Conservation (phyloP, 2,797 vertebrate genomes). For the Microcaecilia unicolor region DNA sequence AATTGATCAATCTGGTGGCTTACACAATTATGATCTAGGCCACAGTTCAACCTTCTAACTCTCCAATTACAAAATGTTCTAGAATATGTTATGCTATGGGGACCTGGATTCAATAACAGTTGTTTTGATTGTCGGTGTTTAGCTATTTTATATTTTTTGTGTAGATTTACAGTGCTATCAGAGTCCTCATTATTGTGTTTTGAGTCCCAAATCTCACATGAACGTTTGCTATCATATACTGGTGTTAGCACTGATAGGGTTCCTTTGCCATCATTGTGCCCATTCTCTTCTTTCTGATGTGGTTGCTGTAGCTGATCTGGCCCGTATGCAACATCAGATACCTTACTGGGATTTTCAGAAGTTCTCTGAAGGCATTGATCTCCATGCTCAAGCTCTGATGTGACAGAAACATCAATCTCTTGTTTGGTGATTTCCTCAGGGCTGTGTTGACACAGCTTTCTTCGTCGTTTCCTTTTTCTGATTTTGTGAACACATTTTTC, state of each 20-base stretch:
- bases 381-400: conserved; percentile 13
- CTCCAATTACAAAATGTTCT: conserved; percentile 32
- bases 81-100: conserved; percentile 21
- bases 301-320: conserved; percentile 13
- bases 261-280: conserved; percentile 7
- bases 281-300: conserved; percentile 3
- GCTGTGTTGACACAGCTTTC: conserved; percentile 40
- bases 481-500: conserved; percentile 48
- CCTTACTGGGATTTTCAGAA: conserved; percentile 14
- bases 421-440: conserved; percentile 16
- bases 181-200: neutral
- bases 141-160: conserved; percentile 16
- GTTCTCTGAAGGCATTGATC: conserved; percentile 11
- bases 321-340: neutral
- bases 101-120: conserved; percentile 12
- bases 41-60: conserved; percentile 11
- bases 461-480: conserved; percentile 50
- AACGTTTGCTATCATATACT: conserved; percentile 12
- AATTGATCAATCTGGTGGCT: conserved; percentile 17
- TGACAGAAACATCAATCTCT: conserved; percentile 10
- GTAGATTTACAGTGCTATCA: neutral
- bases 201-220: conserved; percentile 4
- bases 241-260: neutral
- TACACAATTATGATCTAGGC: conserved; percentile 23
- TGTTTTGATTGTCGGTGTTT: conserved; percentile 22